Base-by-base conservation (phyloP, 2,797 vertebrate species). In the Pagetopsis macropterus region DNA sequence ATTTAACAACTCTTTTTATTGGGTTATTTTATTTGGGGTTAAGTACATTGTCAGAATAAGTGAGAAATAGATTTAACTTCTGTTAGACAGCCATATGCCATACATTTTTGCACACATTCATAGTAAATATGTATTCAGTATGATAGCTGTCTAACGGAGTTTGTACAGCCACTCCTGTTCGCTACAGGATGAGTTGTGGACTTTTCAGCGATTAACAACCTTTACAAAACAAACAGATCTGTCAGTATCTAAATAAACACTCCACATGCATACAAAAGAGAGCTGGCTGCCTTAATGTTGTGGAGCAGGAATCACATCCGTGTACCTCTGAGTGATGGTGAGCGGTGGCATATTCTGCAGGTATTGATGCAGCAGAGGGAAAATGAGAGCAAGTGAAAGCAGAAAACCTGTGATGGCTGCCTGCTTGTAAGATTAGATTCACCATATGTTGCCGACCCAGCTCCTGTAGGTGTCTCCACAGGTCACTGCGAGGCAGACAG, bases 181-280 rank as follows among this genome's bases (percentile, higher is more conserved):
- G 61, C 65, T 37, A 70, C 57, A 48, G 72, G 40, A 81, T 33
- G 44, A 54, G 54, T 15, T 74, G 63, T 80, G 63, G 72, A 51
- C 44, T 72, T 73, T 61, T 76, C 71, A 31, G 54, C 21, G 1
- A 79, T 64, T 40, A 70, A 48, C 74, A 56, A 57, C 33, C 27
- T 84, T 79, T 64, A 59, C 68, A 83, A 69, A 65, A 56, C 43
- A 70, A 41, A 40, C 65, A 77, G 70, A 77, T 79, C 65, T 59
- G 45, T 62, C 62, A 61, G 76, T 52, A 73, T 54, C 84, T 91
- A 84, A 84, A 76, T 61, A 87, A 85, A 91, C 78, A 89, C 4
- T 50, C 52, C 50, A 65, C 54, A 16, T 13, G 64, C 40, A 48
- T 21, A 41, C 43, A 2, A 51, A 11, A 12, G 69, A 50, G 37